Conservation (phyloP, 2,113 vertebrate species). For the Alexandromys fortis region DNA sequence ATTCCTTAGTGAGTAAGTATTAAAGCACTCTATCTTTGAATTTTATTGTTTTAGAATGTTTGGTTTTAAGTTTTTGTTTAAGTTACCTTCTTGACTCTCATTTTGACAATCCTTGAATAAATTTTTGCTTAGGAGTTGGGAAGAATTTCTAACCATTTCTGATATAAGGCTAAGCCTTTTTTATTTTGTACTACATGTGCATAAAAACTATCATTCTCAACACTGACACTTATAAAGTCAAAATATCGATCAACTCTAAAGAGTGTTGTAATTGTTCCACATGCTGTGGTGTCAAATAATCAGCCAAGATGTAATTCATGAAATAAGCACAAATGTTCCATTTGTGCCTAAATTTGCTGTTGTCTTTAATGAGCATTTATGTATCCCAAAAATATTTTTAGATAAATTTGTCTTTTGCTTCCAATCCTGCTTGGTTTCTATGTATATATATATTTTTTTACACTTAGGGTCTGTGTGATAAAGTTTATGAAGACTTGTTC, state of each 20-base stretch:
- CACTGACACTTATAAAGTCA: neutral
- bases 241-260: neutral
- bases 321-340: neutral
- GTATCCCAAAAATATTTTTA: neutral
- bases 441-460: neutral
- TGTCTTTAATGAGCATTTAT: neutral
- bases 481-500: neutral
- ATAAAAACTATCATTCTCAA: neutral
- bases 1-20: neutral
- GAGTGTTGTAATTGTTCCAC: neutral
- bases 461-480: no score
- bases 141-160: neutral
- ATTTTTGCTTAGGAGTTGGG: neutral
- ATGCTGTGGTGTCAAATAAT: neutral
- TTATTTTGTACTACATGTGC: neutral
- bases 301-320: neutral
- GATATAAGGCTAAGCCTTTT: neutral
- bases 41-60: neutral
- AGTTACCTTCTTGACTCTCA: neutral
- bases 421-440: neutral
- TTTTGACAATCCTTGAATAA: neutral
- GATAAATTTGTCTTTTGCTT: neutral
- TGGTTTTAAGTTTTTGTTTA: neutral
- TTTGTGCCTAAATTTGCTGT: neutral
- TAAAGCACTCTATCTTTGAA: neutral